Base-by-base conservation (phyloP, 2,888 invertebrate species). In the Callinectes sapidus region DNA sequence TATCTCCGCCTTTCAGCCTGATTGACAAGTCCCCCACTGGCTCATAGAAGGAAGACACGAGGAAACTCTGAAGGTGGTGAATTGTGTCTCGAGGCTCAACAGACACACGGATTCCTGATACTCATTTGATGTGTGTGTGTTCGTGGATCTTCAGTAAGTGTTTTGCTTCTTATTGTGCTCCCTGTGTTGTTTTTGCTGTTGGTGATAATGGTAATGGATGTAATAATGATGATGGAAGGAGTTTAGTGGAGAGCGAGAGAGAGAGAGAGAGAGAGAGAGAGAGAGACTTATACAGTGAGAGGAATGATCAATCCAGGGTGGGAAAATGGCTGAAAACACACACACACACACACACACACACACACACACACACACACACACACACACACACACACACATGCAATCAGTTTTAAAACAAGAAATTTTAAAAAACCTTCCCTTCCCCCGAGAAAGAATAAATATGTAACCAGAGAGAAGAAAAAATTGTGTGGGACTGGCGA, bases 21-120 rank as follows among this genome's bases (percentile, higher is more conserved):
- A 89, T 89, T 39, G 66, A 89, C 39, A 71, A 89, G 71, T 71
- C 89, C 89, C 89, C 6, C 3, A 71, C 13, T 89, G 89, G 89
- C 89, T 89, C 55, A 71, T 89, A 32, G 89, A n/a, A 55, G 71
- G 89, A 14, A 32, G 61, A n/a, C 71, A 71, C n/a, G 66, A 71
- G 23, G 23, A 71, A 28, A 66, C 71, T 18, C 5, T 55, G 18
- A 71, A 71, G n/a, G 71, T 89, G 10, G 71, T 71, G 8, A 61
- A 23, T 39, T 23, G 71, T 3, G 71, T 71, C 18, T 55, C 71
- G 2, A 55, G 71, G 32, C n/a, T 35, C n/a, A 89, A 89, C 71
- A 71, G 35, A 23, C 48, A n/a, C 66, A 23, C 89, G 2, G 39
- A 39, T 71, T 1, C 42, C 71, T 39, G 89, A 89, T 6, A 18